Conservation (phyloP, 2,113 vertebrate genomes). For the Lepisosteus osseus region DNA sequence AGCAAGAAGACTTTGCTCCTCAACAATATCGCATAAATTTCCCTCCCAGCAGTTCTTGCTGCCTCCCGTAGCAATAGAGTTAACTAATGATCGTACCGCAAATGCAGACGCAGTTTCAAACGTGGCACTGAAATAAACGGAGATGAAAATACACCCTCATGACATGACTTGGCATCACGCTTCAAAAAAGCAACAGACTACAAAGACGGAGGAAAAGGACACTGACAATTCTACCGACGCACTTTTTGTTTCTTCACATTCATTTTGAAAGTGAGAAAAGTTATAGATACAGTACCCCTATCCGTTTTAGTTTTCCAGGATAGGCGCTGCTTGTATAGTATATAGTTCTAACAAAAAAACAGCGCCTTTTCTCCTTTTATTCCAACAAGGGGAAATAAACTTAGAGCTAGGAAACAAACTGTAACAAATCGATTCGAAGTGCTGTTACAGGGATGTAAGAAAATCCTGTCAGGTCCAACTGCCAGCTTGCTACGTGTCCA, state of each 20-base stretch:
- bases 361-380: too few relatives aligned
- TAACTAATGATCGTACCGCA: slow-evolving; percentile 3
- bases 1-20: neutral
- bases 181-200: too few relatives aligned
- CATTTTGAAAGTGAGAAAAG: too few relatives aligned
- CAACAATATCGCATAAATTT: neutral
- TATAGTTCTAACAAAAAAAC: too few relatives aligned
- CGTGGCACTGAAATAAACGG: slow-evolving; percentile 46
- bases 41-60: neutral
- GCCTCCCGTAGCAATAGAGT: neutral
- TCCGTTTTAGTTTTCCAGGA: too few relatives aligned
- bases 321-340: too few relatives aligned
- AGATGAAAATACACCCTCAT: too few relatives aligned
- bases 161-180: too few relatives aligned
- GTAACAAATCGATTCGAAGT: neutral
- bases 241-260: too few relatives aligned
- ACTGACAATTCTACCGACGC: too few relatives aligned
- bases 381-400: neutral
- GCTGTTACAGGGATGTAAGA: neutral
- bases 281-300: too few relatives aligned
- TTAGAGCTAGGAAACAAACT: neutral
- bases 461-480: neutral
- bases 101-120: slow-evolving; percentile 45
- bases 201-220: too few relatives aligned
- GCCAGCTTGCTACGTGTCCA: neutral